Base-by-base conservation (phyloP, 2,888 invertebrate species). In the Mesoligia furuncula region DNA sequence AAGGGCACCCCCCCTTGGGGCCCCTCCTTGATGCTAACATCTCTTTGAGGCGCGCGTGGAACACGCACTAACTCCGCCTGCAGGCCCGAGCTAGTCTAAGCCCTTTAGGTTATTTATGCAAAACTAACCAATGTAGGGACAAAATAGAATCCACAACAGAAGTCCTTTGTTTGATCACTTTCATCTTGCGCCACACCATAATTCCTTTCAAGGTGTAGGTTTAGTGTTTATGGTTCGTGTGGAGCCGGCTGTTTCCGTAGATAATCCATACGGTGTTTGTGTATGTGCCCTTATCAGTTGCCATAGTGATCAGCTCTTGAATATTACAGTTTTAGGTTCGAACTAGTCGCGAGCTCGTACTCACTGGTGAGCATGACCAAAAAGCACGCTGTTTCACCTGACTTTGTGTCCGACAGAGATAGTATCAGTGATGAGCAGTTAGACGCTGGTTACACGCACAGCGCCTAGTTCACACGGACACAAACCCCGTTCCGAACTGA, bases 141-240 rank as follows among this genome's bases (percentile, higher is more conserved):
- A 66, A 42, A 66, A 42, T 15, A n/a, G 0, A 36, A 62, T n/a
- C 13, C n/a, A 13, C 7, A 20, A 13, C 20, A 20, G 4, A 51
- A 24, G 8, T 6, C 3, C 2, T 57, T n/a, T 36, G 17, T 2
- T 15, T 17, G 1, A 59, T 71, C 76, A 71, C 74, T 79, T 74
- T 0, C 15, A 39, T 39, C 45, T 75, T 85, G 54, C 8, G 2
- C 77, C 87, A 76, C 45, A 81, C 67, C 45, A 45, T 81, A 82
- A 84, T 78, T 73, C 80, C 82, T 85, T 85, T 86, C 81, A 87
- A 85, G 87, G 86, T 87, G 85, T 85, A 84, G 85, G 85, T 87
- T 85, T 84, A 79, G 84, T 87, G 87, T 90, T 89, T 88, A 83
- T 87, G 78, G 85, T 78, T 72, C 77, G 76, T 67, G 67, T 57